Evolutionary conservation across 2,113 vertebrate genomes (phyloP).

Genomic region (Ardeotis arabs): DNA sequence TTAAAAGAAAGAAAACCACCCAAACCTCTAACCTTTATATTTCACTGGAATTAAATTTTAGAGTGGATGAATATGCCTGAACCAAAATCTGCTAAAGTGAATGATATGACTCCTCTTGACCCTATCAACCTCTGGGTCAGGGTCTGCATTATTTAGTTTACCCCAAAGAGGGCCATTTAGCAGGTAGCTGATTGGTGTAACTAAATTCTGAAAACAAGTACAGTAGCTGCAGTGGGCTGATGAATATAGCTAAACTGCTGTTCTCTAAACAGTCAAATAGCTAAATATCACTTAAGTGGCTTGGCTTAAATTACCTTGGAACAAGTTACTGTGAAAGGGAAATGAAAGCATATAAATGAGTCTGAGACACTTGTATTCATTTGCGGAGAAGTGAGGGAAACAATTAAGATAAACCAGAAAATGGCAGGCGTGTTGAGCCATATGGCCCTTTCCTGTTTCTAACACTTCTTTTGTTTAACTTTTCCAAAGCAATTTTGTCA

Average conservation of each 20-base stretch:
- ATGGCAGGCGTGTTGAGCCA: slow-evolving; percentile 49
- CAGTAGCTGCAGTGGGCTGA: slow-evolving; percentile 26
- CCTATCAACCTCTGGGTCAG: neutral
- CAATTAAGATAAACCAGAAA: slow-evolving; percentile 72
- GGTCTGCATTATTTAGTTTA: neutral
- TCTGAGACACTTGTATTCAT: slow-evolving; percentile 68
- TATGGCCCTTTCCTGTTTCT: slow-evolving; percentile 54
- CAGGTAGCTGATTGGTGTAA: neutral
- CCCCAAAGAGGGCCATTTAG: neutral
- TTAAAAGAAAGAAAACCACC: neutral
- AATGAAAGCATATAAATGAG: slow-evolving; percentile 66
- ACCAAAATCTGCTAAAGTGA: neutral
- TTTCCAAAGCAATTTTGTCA: slow-evolving; percentile 67
- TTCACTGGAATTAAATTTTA: neutral
- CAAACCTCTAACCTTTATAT: neutral
- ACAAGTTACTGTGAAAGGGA: slow-evolving; percentile 64
- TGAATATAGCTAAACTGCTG: slow-evolving; percentile 48
- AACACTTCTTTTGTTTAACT: slow-evolving; percentile 68
- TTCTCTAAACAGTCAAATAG: slow-evolving; percentile 61
- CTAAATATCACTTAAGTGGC: slow-evolving; percentile 65
- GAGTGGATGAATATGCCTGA: neutral
- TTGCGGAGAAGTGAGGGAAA: slow-evolving; percentile 56
- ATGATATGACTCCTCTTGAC: neutral
- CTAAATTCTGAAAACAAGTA: slow-evolving; percentile 32
- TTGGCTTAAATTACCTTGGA: slow-evolving; percentile 70